Base-by-base conservation (phyloP, 2,888 invertebrate genomes). In the Cantharis rustica region DNA sequence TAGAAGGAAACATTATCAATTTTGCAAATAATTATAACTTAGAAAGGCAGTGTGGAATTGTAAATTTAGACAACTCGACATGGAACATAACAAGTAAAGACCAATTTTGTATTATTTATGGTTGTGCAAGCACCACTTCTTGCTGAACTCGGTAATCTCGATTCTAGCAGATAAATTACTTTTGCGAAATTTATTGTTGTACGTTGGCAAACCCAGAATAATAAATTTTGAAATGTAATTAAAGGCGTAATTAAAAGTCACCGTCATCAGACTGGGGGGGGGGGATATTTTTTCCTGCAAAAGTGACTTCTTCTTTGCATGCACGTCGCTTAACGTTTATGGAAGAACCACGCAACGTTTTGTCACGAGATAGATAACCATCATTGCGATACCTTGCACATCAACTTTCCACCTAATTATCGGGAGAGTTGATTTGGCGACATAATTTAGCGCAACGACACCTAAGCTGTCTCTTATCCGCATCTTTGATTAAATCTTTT, bases 401-500 rank as follows among this genome's bases (percentile, higher is more conserved):
- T 83, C 84, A 81, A 83, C 84, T 83, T 83, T 80, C 82, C 84
- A 84, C 85, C 84, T 85, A 85, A 85, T 85, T 85, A 85, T 82
- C 83, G 16, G 78, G 75, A 77, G 81, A 79, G 79, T 77, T 79
- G 83, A 83, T 84, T 84, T 82, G 82, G 85, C 83, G 85, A 85
- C 85, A 85, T 84, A 85, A 84, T 83, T 85, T 84, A 85, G 81
- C 79, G 78, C 80, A 81, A 79, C 77, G 82, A 83, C 84, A 84
- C 84, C 81, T 79, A 80, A 83, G 80, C 81, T 82, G 81, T 82
- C 80, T 83, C 83, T 84, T 85, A 86, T 86, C 86, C 85, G 82
- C 85, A 84, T 84, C 84, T 82, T 79, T 81, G 85, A 86, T 86
- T 84, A 84, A 84, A 86, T 87, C 86, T 84, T 66, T 66, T 66